Conservation (phyloP, 2,888 invertebrate genomes). For the Agriopis leucophaearia region DNA sequence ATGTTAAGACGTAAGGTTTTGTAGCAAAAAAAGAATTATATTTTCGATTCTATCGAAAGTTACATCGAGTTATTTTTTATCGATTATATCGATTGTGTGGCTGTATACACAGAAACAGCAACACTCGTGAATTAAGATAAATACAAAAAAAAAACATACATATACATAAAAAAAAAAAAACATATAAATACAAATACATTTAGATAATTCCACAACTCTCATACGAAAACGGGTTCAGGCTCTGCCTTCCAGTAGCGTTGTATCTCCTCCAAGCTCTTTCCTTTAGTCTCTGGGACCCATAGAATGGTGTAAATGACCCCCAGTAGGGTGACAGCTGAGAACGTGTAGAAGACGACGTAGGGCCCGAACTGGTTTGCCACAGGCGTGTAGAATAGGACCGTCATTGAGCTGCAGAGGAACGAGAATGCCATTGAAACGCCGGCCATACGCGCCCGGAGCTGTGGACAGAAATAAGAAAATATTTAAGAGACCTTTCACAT, state of each 20-base stretch:
- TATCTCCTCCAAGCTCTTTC: slow-evolving; percentile 73
- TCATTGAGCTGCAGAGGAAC: slow-evolving; percentile 75
- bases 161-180: slow-evolving; percentile 3
- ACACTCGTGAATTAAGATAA: background rate
- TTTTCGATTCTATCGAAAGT: background rate
- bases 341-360: slow-evolving; percentile 73
- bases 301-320: slow-evolving; percentile 72
- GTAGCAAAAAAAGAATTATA: too few species aligned
- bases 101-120: background rate
- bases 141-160: background rate
- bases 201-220: too few species aligned
- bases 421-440: slow-evolving; percentile 73
- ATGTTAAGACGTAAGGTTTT: too few species aligned
- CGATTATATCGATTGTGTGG: slow-evolving; percentile 4
- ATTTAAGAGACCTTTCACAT: too few species aligned
- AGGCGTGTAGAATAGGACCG: slow-evolving; percentile 70
- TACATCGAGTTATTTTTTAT: background rate
- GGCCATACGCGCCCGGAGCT: slow-evolving; percentile 73
- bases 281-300: slow-evolving; percentile 81
- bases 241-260: slow-evolving; percentile 64
- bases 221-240: slow-evolving; percentile 64
- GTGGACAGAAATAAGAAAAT: slow-evolving; percentile 31
- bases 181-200: too few species aligned
- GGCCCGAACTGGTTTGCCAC: slow-evolving; percentile 68
- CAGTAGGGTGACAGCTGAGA: slow-evolving; percentile 67